phyloP scores from a whole-genome alignment of 35 echinoderm and acorn worm genomes.

The Apostichopus californicus region DNA sequence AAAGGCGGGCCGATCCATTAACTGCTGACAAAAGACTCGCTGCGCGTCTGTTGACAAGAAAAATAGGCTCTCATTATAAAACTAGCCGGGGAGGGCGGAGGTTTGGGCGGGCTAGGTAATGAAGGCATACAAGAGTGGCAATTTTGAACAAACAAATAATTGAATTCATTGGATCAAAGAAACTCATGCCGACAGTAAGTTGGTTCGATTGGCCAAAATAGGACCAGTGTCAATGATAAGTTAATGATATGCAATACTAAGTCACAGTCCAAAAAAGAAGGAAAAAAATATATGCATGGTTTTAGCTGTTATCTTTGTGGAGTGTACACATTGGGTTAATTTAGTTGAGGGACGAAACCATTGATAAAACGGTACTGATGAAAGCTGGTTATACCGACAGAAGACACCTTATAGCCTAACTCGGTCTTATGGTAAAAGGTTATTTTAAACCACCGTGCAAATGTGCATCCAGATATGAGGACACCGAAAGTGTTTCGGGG shows the following conservation, averaged over 20 bases:
- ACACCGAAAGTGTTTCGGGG: constrained; percentile 40
- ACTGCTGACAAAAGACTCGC: constrained; percentile 59
- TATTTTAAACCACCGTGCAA: constrained; percentile 18
- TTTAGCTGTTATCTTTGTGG: constrained; percentile 27
- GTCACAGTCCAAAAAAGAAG: background rate
- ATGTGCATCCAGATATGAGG: background rate
- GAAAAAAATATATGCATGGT: constrained; percentile 19
- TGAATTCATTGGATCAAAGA: constrained; percentile 53
- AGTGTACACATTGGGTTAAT: constrained; percentile 46
- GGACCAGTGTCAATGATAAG: constrained; percentile 3
- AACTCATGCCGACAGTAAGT: constrained; percentile 18
- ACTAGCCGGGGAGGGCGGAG: constrained; percentile 42
- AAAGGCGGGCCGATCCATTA: constrained; percentile 68
- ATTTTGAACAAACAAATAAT: constrained; percentile 64
- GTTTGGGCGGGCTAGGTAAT: constrained; percentile 59
- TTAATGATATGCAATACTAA: constrained; percentile 43
- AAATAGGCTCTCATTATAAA: constrained; percentile 56
- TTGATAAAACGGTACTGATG: constrained; percentile 23
- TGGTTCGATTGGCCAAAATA: constrained; percentile 42
- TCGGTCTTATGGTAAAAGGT: constrained; percentile 24
- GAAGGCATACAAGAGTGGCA: constrained; percentile 52
- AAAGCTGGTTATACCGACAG: constrained; percentile 38
- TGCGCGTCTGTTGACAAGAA: constrained; percentile 60
- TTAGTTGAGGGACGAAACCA: constrained; percentile 31
- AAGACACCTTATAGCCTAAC: background rate